Base-by-base conservation (phyloP, 2,797 vertebrate species). In the Parotocinclus haroldoi region DNA sequence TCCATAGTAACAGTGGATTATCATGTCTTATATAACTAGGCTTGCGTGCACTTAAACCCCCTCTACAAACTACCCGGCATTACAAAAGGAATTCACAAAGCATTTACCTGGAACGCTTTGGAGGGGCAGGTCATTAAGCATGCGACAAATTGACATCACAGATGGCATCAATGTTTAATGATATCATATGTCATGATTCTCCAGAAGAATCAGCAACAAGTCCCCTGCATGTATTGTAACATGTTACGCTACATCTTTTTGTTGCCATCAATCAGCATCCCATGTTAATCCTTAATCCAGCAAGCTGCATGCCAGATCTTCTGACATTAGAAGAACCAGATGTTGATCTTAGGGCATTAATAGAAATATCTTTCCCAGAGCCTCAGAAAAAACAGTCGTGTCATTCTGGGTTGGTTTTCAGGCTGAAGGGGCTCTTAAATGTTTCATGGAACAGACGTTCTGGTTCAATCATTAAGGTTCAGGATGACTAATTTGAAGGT, bases 1-100 rank as follows among this genome's bases (percentile, higher is more conserved):
- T 71, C 85, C 75, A 87, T 85, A 78, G 84, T 79, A 87, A 88
- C 85, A 73, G 81, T 63, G 79, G 84, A 86, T 88, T 86, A 86
- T 84, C 76, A 76, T 75, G 73, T 77, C 60, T 89, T 90, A 86
- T 75, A 77, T 88, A 89, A 90, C 71, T 36, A 75, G 63, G 72
- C 63, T 78, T 80, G 78, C 83, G 78, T 80, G 27, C 27, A 79
- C 82, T 85, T 83, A 84, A 84, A 83, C 80, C 79, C 67, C 19
- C 61, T 69, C 77, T 79, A 85, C 84, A 76, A 83, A 79, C 71
- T 76, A 66, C 76, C 75, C 72, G 78, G 79, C 79, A 75, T 59
- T 44, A 74, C 11, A 12, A 12, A 13, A 12, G 45, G 13, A 46
- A 46, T 12, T 11, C 13, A 51, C 27, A 27, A 27, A 27, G 57